Evolutionary conservation across 2,797 vertebrate genomes (phyloP).

Genomic region (Microctenopoma stevenorrisi): DNA sequence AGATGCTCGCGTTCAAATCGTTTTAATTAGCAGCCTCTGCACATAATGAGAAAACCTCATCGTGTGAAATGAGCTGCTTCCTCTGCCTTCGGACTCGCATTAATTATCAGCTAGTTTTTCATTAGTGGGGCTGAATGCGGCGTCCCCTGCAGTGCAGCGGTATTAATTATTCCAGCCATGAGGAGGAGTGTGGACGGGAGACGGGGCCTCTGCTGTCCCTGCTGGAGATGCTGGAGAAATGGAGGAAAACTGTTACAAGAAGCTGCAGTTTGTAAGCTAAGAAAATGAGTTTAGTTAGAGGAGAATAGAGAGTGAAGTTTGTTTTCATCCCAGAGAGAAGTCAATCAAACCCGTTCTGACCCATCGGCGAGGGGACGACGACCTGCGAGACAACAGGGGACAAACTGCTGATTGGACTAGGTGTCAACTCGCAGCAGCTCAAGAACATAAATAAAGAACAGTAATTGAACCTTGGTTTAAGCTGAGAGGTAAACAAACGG

Average conservation of each 20-base stretch:
- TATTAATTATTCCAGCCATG: constrained; percentile 65
- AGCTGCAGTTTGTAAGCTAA: too few species aligned
- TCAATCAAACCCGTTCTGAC: too few species aligned
- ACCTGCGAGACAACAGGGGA: background rate
- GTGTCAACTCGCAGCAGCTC: background rate
- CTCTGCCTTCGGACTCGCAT: constrained; percentile 50
- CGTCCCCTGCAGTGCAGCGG: constrained; percentile 21
- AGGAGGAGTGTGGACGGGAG: constrained; percentile 30
- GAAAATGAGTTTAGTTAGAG: too few species aligned
- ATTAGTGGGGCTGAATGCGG: constrained; percentile 21
- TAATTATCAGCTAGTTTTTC: constrained; percentile 62
- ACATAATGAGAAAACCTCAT: constrained; percentile 42
- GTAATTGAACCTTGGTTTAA: background rate
- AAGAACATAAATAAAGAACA: background rate
- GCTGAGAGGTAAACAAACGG: background rate
- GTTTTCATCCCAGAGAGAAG: too few species aligned
- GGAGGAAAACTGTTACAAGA: too few species aligned
- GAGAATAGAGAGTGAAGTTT: too few species aligned
- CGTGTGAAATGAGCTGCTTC: constrained; percentile 44
- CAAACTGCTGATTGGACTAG: background rate
- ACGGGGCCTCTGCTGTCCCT: background rate
- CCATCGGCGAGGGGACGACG: too few species aligned
- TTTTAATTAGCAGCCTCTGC: constrained; percentile 49
- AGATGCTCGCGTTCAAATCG: constrained; percentile 22
- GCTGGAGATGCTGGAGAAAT: background rate